Percentiles rank a stretch among this genome's conserved stretches.
These are phyloP conservation scores for Noctua fimbriata DNA, from an alignment of 2,888 invertebrate species.

Conservation along the genomic window DNA sequence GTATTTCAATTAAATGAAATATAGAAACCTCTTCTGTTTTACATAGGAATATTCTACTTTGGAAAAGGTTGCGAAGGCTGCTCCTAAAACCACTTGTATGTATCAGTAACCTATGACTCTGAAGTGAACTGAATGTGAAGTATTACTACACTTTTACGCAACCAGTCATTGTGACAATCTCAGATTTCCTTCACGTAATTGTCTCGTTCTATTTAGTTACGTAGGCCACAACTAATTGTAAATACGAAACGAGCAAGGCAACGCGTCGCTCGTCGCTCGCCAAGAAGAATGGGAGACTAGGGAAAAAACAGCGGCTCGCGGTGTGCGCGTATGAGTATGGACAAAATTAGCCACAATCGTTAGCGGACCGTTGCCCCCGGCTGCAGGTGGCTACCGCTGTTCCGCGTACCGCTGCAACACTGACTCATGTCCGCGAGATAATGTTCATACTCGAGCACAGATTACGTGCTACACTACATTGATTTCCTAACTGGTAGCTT, in stretches of 20 bases:
- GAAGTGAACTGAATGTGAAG: neutral
- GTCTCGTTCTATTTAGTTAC: slow-evolving; percentile 56
- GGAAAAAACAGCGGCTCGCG: slow-evolving; percentile 64
- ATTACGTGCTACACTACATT: slow-evolving; percentile 23
- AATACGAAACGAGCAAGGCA: slow-evolving; percentile 47
- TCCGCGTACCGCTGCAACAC: slow-evolving; percentile 48
- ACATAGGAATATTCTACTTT: neutral
- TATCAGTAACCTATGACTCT: neutral
- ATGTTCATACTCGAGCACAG: slow-evolving; percentile 30
- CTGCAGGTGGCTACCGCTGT: slow-evolving; percentile 64
- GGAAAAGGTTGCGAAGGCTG: neutral
- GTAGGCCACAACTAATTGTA: slow-evolving; percentile 60
- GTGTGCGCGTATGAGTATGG: slow-evolving; percentile 50
- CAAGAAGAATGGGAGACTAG: slow-evolving; percentile 60
- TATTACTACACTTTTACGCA: slow-evolving; percentile 20
- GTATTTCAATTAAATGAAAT: neutral
- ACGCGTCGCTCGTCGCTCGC: slow-evolving; percentile 43
- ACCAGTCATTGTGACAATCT: slow-evolving; percentile 21
- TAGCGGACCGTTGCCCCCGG: slow-evolving; percentile 78
- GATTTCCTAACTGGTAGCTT: neutral
- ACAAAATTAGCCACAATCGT: slow-evolving; percentile 79
- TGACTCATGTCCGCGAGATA: slow-evolving; percentile 58
- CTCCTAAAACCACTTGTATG: neutral
- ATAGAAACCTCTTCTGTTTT: slow-evolving; percentile 10
- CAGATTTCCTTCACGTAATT: slow-evolving; percentile 37